A percentile compares a stretch with the other conserved stretches of the same genome.
Conservation (phyloP, 2,113 vertebrate species). For the Scatophagus argus region DNA sequence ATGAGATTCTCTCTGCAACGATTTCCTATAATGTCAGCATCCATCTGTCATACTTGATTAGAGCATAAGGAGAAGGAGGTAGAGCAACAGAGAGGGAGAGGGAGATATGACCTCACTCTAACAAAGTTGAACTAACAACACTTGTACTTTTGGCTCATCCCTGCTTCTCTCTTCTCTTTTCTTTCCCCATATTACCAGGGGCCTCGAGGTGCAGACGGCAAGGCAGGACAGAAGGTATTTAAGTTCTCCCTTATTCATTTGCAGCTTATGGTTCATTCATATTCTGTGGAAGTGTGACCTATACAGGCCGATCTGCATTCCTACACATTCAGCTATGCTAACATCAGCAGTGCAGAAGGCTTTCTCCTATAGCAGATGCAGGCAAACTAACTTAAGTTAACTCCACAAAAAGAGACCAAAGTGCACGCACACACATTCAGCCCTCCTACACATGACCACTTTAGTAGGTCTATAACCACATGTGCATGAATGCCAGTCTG, state of each 20-base stretch:
- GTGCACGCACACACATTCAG: background rate
- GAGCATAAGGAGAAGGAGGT: constrained; percentile 50
- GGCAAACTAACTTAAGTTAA: constrained; percentile 30
- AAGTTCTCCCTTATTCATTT: constrained; percentile 35
- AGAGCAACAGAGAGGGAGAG: constrained; percentile 32
- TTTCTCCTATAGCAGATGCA: constrained; percentile 45
- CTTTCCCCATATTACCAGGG: constrained; percentile 70
- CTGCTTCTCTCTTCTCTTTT: constrained; percentile 7
- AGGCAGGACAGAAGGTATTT: constrained; percentile 80
- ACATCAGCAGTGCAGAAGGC: constrained; percentile 53
- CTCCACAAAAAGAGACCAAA: constrained; percentile 15
- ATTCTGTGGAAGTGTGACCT: constrained; percentile 52
- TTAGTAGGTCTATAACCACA: constrained; percentile 1
- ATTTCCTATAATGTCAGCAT: constrained; percentile 80
- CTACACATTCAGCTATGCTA: constrained; percentile 51
- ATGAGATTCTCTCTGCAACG: constrained; percentile 79
- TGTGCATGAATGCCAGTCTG: background rate
- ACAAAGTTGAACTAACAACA: constrained; percentile 54
- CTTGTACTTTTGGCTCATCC: constrained; percentile 36
- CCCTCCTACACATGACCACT: constrained; percentile 2
- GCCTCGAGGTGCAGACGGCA: constrained; percentile 74
- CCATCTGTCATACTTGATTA: constrained; percentile 80
- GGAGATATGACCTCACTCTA: constrained; percentile 47
- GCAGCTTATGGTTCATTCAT: constrained; percentile 53
- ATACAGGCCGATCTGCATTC: constrained; percentile 51